A percentile compares a stretch with the other conserved stretches of the same genome.
Evolutionary conservation across 2,797 vertebrate genomes (phyloP).

Genomic region (Trachops cirrhosus): DNA sequence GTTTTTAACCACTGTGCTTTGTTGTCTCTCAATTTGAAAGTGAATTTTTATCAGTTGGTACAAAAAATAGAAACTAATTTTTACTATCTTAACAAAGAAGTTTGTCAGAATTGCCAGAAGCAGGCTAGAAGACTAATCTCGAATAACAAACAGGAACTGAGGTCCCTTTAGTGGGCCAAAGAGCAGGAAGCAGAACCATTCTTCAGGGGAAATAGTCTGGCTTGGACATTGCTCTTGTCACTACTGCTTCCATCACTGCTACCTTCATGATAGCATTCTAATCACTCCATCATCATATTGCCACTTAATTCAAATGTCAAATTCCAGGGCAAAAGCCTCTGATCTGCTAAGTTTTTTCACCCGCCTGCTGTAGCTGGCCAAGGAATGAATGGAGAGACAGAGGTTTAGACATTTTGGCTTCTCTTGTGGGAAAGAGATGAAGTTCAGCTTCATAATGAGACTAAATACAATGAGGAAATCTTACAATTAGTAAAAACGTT

Average conservation of each 20-base stretch:
- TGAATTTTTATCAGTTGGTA: background rate
- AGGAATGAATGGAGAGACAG: background rate
- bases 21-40: background rate
- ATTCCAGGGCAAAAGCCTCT: background rate
- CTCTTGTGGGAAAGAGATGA: background rate
- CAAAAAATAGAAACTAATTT: background rate
- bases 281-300: background rate
- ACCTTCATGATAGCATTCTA: background rate
- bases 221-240: background rate
- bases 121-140: background rate
- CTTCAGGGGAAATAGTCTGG: background rate
- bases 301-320: background rate
- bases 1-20: background rate
- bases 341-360: background rate
- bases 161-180: too few species aligned
- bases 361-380: background rate
- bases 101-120: background rate
- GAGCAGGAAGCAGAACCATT: background rate
- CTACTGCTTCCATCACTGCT: background rate
- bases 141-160: background rate
- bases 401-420: background rate
- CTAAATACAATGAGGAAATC: background rate
- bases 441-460: background rate
- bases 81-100: slow-evolving; percentile 27
- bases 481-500: background rate